Evolutionary conservation across 1,140 invertebrate genomes (phyloP).

Genomic region (Camponotus vicinus): DNA sequence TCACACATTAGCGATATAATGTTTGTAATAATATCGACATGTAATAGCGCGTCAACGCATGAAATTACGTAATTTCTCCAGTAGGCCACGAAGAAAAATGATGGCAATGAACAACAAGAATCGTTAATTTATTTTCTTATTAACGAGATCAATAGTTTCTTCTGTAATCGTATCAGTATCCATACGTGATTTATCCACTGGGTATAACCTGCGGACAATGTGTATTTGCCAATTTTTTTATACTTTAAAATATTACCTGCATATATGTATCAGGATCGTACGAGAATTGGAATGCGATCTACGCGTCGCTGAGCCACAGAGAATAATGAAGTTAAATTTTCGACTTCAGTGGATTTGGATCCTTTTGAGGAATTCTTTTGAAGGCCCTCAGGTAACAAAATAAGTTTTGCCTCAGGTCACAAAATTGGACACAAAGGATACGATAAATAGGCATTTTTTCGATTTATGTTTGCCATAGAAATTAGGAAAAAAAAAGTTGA

Average conservation of each 20-base stretch:
- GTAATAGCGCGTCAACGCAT: neutral
- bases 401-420: neutral
- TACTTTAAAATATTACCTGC: neutral
- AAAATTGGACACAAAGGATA: neutral
- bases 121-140: slow-evolving; percentile 66
- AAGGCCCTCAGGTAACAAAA: neutral
- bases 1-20: slow-evolving; percentile 26
- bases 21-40: neutral
- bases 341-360: neutral
- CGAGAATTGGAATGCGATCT: neutral
- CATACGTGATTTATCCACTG: slow-evolving; percentile 95
- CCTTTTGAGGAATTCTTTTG: neutral
- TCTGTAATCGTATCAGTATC: slow-evolving; percentile 88
- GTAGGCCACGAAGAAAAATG: neutral
- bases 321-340: neutral
- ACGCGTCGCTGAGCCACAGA: neutral
- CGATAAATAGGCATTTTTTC: neutral
- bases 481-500: neutral
- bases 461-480: neutral
- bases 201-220: slow-evolving; percentile 92
- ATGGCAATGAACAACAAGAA: slow-evolving; percentile 5
- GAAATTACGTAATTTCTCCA: neutral
- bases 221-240: slow-evolving; percentile 57
- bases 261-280: neutral
- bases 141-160: slow-evolving; percentile 60